Percentiles rank a stretch among this genome's conserved stretches.
Conservation (phyloP, 1,140 invertebrate genomes). For the Brachystomella parvula region DNA sequence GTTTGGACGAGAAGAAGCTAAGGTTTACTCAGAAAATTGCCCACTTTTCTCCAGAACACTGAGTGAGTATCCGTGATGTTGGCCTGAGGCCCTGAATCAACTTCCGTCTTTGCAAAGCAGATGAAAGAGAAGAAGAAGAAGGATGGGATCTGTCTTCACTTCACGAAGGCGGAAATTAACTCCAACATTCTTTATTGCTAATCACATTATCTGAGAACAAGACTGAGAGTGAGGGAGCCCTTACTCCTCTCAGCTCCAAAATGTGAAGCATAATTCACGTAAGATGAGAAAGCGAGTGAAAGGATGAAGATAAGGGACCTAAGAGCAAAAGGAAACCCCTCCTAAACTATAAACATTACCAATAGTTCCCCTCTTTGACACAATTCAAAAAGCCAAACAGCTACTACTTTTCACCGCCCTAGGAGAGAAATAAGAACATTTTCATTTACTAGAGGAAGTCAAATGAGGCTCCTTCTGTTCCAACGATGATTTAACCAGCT, state of each 20-base stretch:
- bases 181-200: conserved; percentile 24
- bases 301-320: background rate
- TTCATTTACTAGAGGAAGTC: no score
- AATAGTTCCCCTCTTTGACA: background rate
- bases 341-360: background rate
- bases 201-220: conserved; percentile 13
- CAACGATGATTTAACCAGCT: no score
- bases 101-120: conserved; percentile 13
- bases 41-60: background rate
- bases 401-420: no score
- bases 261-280: background rate
- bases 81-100: conserved; percentile 1
- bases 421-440: no score
- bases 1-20: background rate
- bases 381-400: background rate
- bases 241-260: no score
- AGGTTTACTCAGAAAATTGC: background rate
- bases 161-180: conserved; percentile 21
- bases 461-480: no score
- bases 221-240: background rate
- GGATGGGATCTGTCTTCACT: no score
- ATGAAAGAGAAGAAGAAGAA: background rate
- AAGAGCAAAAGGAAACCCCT: background rate
- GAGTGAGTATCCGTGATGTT: background rate
- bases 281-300: background rate